Base-by-base conservation (phyloP, 1,140 invertebrate species). In the Musca vetustissima region DNA sequence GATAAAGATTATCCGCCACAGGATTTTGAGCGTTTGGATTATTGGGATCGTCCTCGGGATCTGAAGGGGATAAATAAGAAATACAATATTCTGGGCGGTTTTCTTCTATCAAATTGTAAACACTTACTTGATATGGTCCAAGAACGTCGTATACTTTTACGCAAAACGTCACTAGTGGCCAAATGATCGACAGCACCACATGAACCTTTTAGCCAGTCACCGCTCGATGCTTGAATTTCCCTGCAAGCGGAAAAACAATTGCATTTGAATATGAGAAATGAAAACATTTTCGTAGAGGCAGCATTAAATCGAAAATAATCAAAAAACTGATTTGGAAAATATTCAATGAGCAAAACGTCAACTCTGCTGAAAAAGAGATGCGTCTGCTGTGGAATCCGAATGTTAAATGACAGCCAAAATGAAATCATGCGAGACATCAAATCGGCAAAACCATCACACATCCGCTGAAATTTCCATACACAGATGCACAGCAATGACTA, bases 91-190 rank as follows among this genome's bases (percentile, higher is more conserved):
- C 28, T 24, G 2, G 4, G 13, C 17, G 17, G 13, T n/a, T n/a
- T n/a, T n/a, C n/a, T n/a, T n/a, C n/a, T n/a, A n/a, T n/a, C n/a
- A n/a, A 65, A 65, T 28, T 13, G 11, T 66, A 49, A 48, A 19
- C 9, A 78, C 84, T 86, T 78, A 90, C 89, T 89, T 67, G 89
- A 90, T 74, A 90, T 90, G 17, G 89, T 90, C 89, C 89, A 90
- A 64, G 89, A 89, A 70, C 89, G 84, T 25, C 87, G 84, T 67
- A 91, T 89, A 71, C 88, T 90, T 72, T 86, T 85, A 70, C 88
- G 88, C 64, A 91, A 83, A 55, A 89, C 87, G 75, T 91, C 89
- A 53, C 88, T 85, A 67, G 89, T 85, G 28, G 87, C 86, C 28
- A 88, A 78, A 73, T 85, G 85, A 69, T 85, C 84, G 49, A 85